Percentiles rank a stretch among this genome's conserved stretches.
These are phyloP conservation scores for Caenorhabditis wallacei DNA, from an alignment of 2,888 invertebrate species.

Conservation along the genomic window DNA sequence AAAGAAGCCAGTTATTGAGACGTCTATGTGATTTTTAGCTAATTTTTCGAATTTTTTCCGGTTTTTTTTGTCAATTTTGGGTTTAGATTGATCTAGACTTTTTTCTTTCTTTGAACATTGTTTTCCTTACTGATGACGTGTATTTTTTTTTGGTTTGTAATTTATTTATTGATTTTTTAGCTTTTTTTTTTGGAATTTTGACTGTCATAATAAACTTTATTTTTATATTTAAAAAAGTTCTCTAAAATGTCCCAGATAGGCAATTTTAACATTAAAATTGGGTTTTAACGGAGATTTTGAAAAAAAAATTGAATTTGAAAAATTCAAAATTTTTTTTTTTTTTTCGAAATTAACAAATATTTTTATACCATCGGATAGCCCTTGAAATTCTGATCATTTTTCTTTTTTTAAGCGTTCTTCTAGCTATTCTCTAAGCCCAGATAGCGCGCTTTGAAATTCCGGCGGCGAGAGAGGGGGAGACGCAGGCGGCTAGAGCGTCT, in stretches of 20 bases:
- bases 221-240: too few species aligned
- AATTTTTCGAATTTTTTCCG: slow-evolving; percentile 16
- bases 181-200: not conserved
- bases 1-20: slow-evolving; percentile 57
- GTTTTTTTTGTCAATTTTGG: not conserved
- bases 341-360: not conserved
- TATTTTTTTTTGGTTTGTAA: slow-evolving; percentile 5
- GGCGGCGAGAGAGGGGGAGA: not conserved
- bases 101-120: not conserved
- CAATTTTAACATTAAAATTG: too few species aligned
- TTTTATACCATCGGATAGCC: not conserved
- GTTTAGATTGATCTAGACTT: too few species aligned
- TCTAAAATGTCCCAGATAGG: too few species aligned
- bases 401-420: not conserved
- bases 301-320: slow-evolving; percentile 66
- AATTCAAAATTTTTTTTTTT: not conserved
- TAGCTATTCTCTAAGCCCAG: not conserved
- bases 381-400: not conserved
- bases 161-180: slow-evolving; percentile 2
- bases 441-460: not conserved
- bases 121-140: slow-evolving; percentile 11
- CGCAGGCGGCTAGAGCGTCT: not conserved
- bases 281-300: too few species aligned
- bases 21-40: slow-evolving; percentile 61
- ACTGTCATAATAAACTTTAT: too few species aligned